Conservation (phyloP, 2,113 vertebrate genomes). For the Petrocephalus microphthalmus region DNA sequence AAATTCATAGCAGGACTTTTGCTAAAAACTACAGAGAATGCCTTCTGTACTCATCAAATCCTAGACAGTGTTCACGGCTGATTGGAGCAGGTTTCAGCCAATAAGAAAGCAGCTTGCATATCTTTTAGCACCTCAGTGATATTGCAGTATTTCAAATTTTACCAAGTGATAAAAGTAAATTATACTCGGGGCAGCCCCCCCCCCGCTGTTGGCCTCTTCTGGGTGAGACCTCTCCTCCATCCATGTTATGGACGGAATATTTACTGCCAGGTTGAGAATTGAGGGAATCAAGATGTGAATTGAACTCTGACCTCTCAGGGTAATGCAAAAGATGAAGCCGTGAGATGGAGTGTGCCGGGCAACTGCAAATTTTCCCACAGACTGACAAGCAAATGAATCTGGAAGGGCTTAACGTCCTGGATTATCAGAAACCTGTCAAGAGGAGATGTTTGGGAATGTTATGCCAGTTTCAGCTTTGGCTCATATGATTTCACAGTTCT, state of each 20-base stretch:
- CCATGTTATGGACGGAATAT: neutral
- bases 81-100: neutral
- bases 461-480: constrained; percentile 8
- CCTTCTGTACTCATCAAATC: neutral
- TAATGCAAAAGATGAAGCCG: neutral
- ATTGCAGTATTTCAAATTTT: neutral
- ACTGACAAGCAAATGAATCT: constrained; percentile 16
- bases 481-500: constrained; percentile 7
- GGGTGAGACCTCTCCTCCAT: neutral
- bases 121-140: neutral
- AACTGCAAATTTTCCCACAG: neutral
- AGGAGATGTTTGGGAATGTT: constrained; percentile 21
- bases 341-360: neutral
- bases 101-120: neutral
- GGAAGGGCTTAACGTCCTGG: constrained; percentile 7
- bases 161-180: neutral
- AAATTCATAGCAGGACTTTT: neutral
- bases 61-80: neutral
- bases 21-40: neutral
- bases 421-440: constrained; percentile 39
- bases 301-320: constrained; percentile 2
- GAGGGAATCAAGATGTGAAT: neutral
- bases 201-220: neutral
- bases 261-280: neutral
- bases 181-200: no score